Conservation (phyloP, 2,888 invertebrate species). For the Hoplodrina blanda region DNA sequence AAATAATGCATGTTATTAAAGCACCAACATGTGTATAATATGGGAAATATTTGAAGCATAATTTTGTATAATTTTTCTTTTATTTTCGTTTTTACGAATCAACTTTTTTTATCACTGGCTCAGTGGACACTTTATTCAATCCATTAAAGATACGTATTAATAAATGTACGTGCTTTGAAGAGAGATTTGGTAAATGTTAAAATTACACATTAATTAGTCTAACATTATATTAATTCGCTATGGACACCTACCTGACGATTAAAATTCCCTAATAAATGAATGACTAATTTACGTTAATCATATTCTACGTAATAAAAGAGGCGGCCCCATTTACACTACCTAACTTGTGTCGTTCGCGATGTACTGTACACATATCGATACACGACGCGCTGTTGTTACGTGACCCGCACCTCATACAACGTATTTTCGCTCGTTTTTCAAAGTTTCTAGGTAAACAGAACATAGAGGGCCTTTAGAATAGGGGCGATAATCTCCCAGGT, state of each 20-base stretch:
- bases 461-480: conserved; percentile 39
- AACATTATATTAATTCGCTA: conserved; percentile 80
- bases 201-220: conserved; percentile 76
- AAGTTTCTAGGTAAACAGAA: conserved; percentile 30
- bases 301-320: conserved; percentile 82
- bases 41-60: conserved; percentile 74
- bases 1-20: conserved; percentile 77
- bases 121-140: conserved; percentile 47
- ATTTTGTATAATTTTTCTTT: conserved; percentile 58
- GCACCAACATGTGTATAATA: conserved; percentile 79
- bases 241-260: conserved; percentile 81
- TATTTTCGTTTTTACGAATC: conserved; percentile 46
- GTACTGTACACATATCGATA: conserved; percentile 30
- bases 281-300: conserved; percentile 76
- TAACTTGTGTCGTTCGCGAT: conserved; percentile 65
- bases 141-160: conserved; percentile 59
- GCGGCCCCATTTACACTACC: conserved; percentile 87
- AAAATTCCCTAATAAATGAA: conserved; percentile 84
- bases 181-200: conserved; percentile 87
- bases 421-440: conserved; percentile 14
- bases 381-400: conserved; percentile 26
- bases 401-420: conserved; percentile 34
- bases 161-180: conserved; percentile 73
- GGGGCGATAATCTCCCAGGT: conserved; percentile 37
- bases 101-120: conserved; percentile 56